Conservation (phyloP, 2,113 vertebrate genomes). For the Rattus norvegicus region DNA sequence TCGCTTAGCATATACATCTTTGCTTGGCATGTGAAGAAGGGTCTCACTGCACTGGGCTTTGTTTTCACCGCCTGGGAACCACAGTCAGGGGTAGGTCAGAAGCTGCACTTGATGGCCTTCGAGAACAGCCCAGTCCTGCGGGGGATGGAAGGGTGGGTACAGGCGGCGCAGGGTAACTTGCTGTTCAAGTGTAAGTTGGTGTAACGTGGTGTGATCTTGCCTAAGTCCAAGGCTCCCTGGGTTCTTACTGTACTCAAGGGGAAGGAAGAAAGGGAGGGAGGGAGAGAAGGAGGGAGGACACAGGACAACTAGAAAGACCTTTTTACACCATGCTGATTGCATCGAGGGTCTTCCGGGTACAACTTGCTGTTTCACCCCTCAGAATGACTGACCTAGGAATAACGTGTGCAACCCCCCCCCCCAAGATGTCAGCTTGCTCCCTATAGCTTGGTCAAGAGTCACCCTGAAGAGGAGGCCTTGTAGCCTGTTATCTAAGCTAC, state of each 20-base stretch:
- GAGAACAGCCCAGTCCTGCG: not conserved
- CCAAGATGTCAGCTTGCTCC: not conserved
- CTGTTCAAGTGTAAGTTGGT: not conserved
- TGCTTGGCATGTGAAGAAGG: slow-evolving; percentile 55
- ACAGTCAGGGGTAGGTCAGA: not conserved
- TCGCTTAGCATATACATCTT: slow-evolving; percentile 23
- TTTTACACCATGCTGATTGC: accelerated
- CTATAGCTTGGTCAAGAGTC: not conserved
- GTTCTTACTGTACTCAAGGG: not conserved
- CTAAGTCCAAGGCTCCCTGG: not conserved
- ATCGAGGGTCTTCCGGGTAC: not conserved
- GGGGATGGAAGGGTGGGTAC: not conserved
- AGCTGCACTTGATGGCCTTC: not conserved
- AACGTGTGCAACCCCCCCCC: too few relatives aligned
- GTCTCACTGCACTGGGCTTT: not conserved
- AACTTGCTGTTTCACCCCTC: not conserved
- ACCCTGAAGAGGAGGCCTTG: not conserved
- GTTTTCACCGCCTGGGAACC: not conserved
- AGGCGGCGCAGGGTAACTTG: not conserved
- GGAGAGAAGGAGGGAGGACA: not conserved
- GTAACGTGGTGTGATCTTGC: not conserved
- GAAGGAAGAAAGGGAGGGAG: not conserved
- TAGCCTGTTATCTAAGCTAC: not conserved
- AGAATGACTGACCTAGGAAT: not conserved
- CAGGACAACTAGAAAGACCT: not conserved